Percentiles rank a stretch among this genome's conserved stretches.
Evolutionary conservation across 1,140 invertebrate genomes (phyloP).

Genomic region (Octopus sinensis): DNA sequence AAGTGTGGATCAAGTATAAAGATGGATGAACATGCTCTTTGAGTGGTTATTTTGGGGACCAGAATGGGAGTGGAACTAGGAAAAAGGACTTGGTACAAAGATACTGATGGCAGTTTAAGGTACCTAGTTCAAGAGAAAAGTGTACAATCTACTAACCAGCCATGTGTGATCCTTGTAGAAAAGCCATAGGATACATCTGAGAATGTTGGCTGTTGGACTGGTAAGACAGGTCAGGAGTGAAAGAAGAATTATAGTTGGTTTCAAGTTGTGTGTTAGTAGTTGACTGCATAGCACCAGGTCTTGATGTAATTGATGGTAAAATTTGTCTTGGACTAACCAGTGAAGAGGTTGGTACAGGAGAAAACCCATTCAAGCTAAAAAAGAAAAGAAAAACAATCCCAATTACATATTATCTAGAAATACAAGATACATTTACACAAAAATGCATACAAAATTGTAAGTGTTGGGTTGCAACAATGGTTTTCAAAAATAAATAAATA

Average conservation of each 20-base stretch:
- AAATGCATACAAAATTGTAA: too few species aligned
- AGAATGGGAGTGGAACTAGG: too few species aligned
- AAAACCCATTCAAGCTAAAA: conserved; percentile 39
- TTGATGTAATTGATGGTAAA: conserved; percentile 32
- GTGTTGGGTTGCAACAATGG: too few species aligned
- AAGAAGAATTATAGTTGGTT: neutral
- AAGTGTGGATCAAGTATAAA: too few species aligned
- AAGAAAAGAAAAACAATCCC: conserved; percentile 18
- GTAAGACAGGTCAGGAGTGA: neutral
- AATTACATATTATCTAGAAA: too few species aligned
- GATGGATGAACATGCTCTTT: too few species aligned
- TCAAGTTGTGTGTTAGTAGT: neutral
- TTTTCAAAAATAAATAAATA: too few species aligned
- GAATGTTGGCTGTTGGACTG: neutral
- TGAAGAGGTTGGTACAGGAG: conserved; percentile 29
- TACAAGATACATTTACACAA: too few species aligned
- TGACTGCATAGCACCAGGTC: neutral
- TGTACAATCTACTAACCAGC: neutral
- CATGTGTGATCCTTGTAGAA: conserved; percentile 12
- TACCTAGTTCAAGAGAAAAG: neutral
- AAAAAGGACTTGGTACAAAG: too few species aligned
- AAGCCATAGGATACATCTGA: conserved; percentile 16
- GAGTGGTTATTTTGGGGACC: too few species aligned
- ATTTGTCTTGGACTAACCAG: conserved; percentile 34
- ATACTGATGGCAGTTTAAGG: too few species aligned